phyloP scores from a whole-genome alignment of 2,797 vertebrate genomes.

The Menidia menidia region DNA sequence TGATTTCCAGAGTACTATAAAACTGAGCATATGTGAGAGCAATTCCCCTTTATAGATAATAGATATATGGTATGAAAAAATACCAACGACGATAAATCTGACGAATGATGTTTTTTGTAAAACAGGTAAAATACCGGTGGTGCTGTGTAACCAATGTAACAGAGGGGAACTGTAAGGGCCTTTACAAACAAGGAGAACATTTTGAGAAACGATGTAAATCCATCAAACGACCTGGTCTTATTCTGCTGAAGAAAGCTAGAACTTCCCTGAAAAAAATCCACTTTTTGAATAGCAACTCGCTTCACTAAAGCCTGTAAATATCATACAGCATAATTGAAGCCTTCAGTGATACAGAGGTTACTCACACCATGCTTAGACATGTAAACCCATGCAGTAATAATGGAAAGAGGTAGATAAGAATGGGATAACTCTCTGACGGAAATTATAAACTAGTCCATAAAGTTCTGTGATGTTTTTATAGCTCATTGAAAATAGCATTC shows the following conservation, averaged over 20 bases:
- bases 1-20: conserved; percentile 69
- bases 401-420: not conserved
- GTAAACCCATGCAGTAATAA: not conserved
- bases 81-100: conserved; percentile 7
- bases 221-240: conserved; percentile 16
- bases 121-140: conserved; percentile 21
- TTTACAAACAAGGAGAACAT: conserved; percentile 11
- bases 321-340: not conserved
- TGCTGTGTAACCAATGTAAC: conserved; percentile 19
- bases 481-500: conserved; percentile 10
- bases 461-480: too few relatives aligned
- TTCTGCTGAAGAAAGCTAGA: not conserved
- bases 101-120: conserved; percentile 25
- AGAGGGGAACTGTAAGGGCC: conserved; percentile 17
- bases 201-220: conserved; percentile 1
- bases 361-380: not conserved
- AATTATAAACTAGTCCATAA: too few relatives aligned
- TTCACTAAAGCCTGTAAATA: not conserved
- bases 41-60: conserved; percentile 51
- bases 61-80: conserved; percentile 18
- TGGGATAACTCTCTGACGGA: too few relatives aligned
- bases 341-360: not conserved
- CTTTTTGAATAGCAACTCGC: not conserved
- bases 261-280: not conserved
- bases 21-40: conserved; percentile 63